A percentile compares a stretch with the other conserved stretches of the same genome.
Evolutionary conservation across 2,888 invertebrate genomes (phyloP).

Genomic region (Agapetus fuscipes): DNA sequence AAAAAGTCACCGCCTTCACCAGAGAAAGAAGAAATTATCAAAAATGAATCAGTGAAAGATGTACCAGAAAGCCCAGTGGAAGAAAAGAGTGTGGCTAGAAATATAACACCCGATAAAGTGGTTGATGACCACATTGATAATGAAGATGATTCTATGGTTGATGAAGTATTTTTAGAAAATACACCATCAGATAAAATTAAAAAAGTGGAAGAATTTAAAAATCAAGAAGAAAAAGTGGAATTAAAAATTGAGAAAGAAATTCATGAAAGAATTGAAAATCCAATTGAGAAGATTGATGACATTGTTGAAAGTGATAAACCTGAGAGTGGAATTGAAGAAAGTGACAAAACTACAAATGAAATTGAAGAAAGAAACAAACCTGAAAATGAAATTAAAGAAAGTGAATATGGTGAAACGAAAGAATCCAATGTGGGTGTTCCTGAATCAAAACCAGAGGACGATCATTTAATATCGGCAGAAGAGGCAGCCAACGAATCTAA

Average conservation of each 20-base stretch:
- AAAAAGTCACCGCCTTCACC: no score
- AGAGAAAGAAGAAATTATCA: not conserved
- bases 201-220: no score
- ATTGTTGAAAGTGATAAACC: not conserved
- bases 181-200: no score
- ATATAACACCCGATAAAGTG: not conserved
- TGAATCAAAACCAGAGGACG: not conserved
- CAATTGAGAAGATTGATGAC: not conserved
- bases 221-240: no score
- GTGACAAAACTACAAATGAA: not conserved
- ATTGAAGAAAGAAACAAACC: not conserved
- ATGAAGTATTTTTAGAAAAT: no score
- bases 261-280: no score
- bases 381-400: not conserved
- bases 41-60: not conserved
- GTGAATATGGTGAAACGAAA: constrained; percentile 1
- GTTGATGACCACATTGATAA: not conserved
- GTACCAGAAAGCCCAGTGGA: not conserved
- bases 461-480: not conserved
- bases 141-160: no score
- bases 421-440: not conserved
- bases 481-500: constrained; percentile 3
- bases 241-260: no score
- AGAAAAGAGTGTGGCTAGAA: not conserved
- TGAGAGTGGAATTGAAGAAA: not conserved